phyloP scores from a whole-genome alignment of 2,888 invertebrate genomes.

The Pycnomerus fuliginosus region DNA sequence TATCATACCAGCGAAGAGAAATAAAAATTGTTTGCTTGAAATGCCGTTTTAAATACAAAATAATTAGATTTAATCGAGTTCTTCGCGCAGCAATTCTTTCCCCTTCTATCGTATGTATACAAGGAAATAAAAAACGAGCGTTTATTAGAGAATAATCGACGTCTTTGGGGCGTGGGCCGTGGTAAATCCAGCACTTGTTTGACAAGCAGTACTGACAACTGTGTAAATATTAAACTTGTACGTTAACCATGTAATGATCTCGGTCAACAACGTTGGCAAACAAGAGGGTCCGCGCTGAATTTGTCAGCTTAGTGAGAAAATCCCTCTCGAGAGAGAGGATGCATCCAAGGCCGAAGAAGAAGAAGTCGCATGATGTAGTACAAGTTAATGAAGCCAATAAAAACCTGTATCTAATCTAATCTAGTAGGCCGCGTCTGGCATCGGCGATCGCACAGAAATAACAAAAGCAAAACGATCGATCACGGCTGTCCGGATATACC shows the following conservation, averaged over 20 bases:
- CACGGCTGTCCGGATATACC: too few relatives aligned
- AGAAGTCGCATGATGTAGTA: conserved; percentile 3
- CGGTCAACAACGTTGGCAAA: conserved; percentile 28
- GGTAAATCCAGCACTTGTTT: conserved; percentile 20
- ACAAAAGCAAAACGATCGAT: not conserved
- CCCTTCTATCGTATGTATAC: too few relatives aligned
- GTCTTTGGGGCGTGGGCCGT: not conserved
- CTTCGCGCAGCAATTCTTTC: too few relatives aligned
- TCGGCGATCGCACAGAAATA: not conserved
- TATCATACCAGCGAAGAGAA: too few relatives aligned
- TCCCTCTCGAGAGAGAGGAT: not conserved
- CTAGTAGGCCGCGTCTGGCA: conserved; percentile 12
- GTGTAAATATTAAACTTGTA: conserved; percentile 34
- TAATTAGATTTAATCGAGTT: too few relatives aligned
- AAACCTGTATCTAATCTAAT: conserved; percentile 33
- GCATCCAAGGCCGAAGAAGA: not conserved
- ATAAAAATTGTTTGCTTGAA: too few relatives aligned
- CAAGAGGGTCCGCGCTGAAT: conserved; percentile 24
- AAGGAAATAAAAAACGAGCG: too few relatives aligned
- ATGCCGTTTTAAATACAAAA: too few relatives aligned
- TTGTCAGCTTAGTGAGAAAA: conserved; percentile 30
- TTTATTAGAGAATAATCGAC: too few relatives aligned
- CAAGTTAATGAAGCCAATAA: conserved; percentile 32
- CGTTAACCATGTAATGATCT: conserved; percentile 38
- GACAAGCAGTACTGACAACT: conserved; percentile 37